A percentile compares a stretch with the other conserved stretches of the same genome.
Evolutionary conservation across 2,888 invertebrate genomes (phyloP).

Genomic region (Podabrus alpinus): DNA sequence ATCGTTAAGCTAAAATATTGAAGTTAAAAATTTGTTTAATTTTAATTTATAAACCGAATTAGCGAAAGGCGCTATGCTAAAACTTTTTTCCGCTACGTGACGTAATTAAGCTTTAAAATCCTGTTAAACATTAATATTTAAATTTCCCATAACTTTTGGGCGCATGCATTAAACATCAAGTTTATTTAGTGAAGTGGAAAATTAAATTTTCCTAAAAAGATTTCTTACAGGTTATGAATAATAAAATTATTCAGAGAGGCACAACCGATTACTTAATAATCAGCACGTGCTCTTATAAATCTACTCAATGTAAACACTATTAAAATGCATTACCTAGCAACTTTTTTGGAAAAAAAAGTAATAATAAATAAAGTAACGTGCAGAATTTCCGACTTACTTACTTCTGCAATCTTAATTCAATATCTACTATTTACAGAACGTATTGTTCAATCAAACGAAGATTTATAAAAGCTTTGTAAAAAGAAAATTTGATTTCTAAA

Average conservation of each 20-base stretch:
- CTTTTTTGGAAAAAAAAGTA: neutral
- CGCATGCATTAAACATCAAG: neutral
- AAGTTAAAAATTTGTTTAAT: neutral
- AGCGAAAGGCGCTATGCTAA: neutral
- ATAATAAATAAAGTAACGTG: neutral
- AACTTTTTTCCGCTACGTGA: neutral
- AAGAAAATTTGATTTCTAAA: neutral
- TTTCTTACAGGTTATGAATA: slow-evolving; percentile 14
- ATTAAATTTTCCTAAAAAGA: slow-evolving; percentile 18
- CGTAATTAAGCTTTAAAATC: neutral
- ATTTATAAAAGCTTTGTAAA: neutral
- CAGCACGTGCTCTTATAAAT: neutral
- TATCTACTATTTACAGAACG: neutral
- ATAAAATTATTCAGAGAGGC: neutral
- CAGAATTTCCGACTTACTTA: neutral
- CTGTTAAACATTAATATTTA: neutral
- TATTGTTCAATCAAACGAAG: neutral
- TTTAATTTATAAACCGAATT: neutral
- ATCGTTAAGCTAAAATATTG: neutral
- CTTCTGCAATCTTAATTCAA: neutral
- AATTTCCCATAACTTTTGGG: neutral
- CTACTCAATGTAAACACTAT: neutral
- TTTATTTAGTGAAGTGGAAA: slow-evolving; percentile 5
- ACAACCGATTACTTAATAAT: neutral
- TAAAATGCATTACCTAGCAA: neutral